A percentile compares a stretch with the other conserved stretches of the same genome.
These are phyloP conservation scores for Agriotes lineatus DNA, from an alignment of 2,888 invertebrate genomes.

Conservation along the genomic window DNA sequence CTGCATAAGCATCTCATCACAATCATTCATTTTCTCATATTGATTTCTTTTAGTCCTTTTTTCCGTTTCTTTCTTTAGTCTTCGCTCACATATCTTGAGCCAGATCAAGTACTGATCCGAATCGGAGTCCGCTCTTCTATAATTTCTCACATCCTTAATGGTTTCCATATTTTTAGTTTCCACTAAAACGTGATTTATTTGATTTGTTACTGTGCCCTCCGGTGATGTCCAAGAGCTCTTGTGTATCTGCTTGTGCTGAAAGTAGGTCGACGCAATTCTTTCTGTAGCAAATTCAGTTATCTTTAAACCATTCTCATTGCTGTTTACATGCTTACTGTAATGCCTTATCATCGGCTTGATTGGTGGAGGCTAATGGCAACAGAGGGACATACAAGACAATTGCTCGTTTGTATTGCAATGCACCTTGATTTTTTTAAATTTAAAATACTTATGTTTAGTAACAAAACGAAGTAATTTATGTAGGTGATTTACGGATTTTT, in stretches of 20 bases:
- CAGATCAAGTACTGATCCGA: background rate
- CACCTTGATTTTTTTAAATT: no score
- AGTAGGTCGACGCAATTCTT: background rate
- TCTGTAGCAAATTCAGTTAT: background rate
- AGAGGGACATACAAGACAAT: no score
- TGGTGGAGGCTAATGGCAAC: no score
- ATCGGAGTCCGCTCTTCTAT: background rate
- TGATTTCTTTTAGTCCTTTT: no score
- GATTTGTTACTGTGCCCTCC: background rate
- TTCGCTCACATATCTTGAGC: background rate
- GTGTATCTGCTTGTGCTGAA: background rate
- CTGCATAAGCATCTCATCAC: background rate
- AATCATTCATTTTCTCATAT: background rate
- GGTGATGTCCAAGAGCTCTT: background rate
- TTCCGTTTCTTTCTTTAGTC: background rate
- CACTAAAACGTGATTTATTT: background rate
- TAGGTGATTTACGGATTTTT: no score
- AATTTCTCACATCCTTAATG: background rate
- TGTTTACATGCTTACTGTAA: background rate
- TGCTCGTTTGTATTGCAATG: no score
- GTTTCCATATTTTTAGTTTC: background rate
- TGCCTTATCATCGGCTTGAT: background rate
- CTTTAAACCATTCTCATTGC: background rate
- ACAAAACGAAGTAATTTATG: no score
- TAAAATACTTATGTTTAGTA: no score